Evolutionary conservation across 1,140 invertebrate species (phyloP), one percentile per base, ranked within the genome.

Genomic region (Rhopalosiphum padi): DNA sequence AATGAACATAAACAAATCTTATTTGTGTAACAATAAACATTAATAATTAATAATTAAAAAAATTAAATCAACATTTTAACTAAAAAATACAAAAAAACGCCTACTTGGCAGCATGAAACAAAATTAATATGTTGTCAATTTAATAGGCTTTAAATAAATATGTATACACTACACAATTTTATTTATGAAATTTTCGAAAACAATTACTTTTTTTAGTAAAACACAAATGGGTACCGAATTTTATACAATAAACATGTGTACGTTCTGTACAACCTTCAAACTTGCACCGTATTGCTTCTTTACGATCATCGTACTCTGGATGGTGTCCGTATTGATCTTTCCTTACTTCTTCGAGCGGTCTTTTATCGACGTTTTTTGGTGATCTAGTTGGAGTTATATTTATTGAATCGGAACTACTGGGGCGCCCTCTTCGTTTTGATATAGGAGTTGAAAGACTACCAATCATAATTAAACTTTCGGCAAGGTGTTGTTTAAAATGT

Each of bases 131-230:
- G 46, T 48, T 48, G 46, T 48, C 46, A 48, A 48, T 46, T 46
- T 46, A 46, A 46, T 46, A 46, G 46, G 9, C 9, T 46, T 46
- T 46, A 46, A 46, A 46, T 48, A 48, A 48, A 48, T 48, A 48
- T 11, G 46, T 48, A 15, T 48, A 48, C 46, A 48, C 46, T 18
- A 48, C 23, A 60, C 25, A 60, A 43, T 85, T 85, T 85, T 43
- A 85, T 85, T 85, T 8, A 41, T 85, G 25, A 43, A 83, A 83
- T 83, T 83, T 83, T 3, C 77, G 35, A 41, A 83, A 83, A 41
- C 77, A 83, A 83, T 41, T 83, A 35, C 5, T 83, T 83, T 83
- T 83, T 83, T 83, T 83, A 21, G 77, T 83, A 22, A 83, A 83
- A 83, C 35, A 83, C n/a, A 83, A 22, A 83, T 83, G 77, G 6